Evolutionary conservation across 2,888 invertebrate genomes (phyloP).

Genomic region (Scaptomyza polygonia): DNA sequence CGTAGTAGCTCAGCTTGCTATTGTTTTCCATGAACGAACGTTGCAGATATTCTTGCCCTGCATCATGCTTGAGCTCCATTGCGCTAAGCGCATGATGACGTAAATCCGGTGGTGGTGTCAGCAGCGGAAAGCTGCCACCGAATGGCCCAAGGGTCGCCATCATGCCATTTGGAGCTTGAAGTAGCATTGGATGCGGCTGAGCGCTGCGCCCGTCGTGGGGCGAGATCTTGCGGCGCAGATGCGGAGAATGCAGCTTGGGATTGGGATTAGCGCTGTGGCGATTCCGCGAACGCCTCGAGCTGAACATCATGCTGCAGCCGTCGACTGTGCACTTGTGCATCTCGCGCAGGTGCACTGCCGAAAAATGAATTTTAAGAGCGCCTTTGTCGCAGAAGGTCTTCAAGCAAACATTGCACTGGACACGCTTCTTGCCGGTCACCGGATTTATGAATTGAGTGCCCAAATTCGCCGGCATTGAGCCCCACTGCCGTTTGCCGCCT

Average conservation of each 20-base stretch:
- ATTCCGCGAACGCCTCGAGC: slow-evolving; percentile 96
- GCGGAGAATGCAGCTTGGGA: slow-evolving; percentile 98
- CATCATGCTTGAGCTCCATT: slow-evolving; percentile 87
- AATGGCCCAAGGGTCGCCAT: slow-evolving; percentile 89
- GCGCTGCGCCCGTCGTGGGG: slow-evolving; percentile 96
- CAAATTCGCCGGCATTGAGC: slow-evolving; percentile 91
- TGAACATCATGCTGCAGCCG: slow-evolving; percentile 99
- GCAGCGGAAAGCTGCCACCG: slow-evolving; percentile 90
- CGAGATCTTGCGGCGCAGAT: slow-evolving; percentile 95
- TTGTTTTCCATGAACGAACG: slow-evolving; percentile 85
- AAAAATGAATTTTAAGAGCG: slow-evolving; percentile 99
- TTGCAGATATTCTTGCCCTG: slow-evolving; percentile 85
- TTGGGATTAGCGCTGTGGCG: slow-evolving; percentile 99
- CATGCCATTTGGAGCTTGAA: slow-evolving; percentile 87
- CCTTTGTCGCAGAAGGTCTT: slow-evolving; percentile 99
- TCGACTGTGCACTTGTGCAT: slow-evolving; percentile 99
- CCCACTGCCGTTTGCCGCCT: slow-evolving; percentile 91
- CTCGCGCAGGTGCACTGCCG: slow-evolving; percentile 98
- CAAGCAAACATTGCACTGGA: slow-evolving; percentile 98
- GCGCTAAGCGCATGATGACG: slow-evolving; percentile 83
- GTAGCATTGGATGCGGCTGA: slow-evolving; percentile 92
- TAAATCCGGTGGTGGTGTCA: slow-evolving; percentile 87
- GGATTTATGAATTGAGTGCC: slow-evolving; percentile 97
- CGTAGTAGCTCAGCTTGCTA: slow-evolving; percentile 85
- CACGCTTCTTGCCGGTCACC: slow-evolving; percentile 97